Base-by-base conservation (phyloP, 2,888 invertebrate species). In the Shargacucullia verbasci region DNA sequence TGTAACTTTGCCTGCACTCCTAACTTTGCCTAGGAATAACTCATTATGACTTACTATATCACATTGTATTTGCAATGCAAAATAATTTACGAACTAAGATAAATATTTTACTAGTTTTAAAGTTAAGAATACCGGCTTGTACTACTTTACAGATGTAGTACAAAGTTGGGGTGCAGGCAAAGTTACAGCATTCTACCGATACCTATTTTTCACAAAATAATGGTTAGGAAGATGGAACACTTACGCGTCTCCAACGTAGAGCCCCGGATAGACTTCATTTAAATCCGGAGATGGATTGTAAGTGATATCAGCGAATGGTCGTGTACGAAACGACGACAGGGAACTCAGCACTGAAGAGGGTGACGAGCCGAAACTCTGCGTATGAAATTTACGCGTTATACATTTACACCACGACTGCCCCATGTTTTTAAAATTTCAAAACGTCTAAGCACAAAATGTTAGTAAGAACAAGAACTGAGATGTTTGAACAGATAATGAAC, bases 191-290 rank as follows among this genome's bases (percentile, higher is more conserved):
- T n/a, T n/a, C n/a, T n/a, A n/a, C n/a, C n/a, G n/a, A n/a, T n/a
- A n/a, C n/a, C 2, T 20, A 20, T 20, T 20, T 3, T 20, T 20
- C 20, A 20, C 20, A 20, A 4, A 20, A 20, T 4, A 3, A 3
- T 20, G 4, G 20, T 2, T 2, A 20, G 20, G 20, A 29, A 9
- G 29, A 6, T 6, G 1, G 2, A 50, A 47, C 40, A 95, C 96
- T 94, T 91, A 97, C 97, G 95, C 96, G 92, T 97, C 96, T 59
- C 97, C 97, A 72, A 97, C 95, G 79, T 94, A 97, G 72, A 97
- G 94, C 75, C 95, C 95, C 55, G 96, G 96, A 86, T 96, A 97
- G 45, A 97, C 97, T 89, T 97, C 96, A 86, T 97, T 96, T 77
- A 96, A 94, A 86, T 97, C 96, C 39, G 96, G 95, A 53, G 95